Conservation (phyloP, 2,888 invertebrate species). For the Autographa pulchrina region DNA sequence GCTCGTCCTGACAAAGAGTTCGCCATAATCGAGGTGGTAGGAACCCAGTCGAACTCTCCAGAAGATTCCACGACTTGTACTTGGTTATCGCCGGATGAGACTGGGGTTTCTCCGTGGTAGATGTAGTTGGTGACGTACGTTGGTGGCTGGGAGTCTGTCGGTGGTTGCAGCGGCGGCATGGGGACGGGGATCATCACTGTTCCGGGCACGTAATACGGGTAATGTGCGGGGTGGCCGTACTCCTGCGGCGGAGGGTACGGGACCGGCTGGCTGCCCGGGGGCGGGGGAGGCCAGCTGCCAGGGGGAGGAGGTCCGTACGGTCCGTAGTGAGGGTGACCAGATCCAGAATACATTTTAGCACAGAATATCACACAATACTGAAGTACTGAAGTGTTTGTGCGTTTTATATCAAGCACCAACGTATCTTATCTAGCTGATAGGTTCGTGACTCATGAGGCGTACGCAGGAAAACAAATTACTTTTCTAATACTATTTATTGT, state of each 20-base stretch:
- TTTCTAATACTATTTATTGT: conserved; percentile 50
- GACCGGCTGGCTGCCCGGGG: conserved; percentile 29
- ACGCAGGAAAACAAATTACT: conserved; percentile 44
- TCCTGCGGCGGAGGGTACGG: conserved; percentile 68
- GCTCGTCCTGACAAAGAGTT: conserved; percentile 77
- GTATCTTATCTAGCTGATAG: conserved; percentile 64
- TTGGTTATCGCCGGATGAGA: conserved; percentile 59
- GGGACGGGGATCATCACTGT: conserved; percentile 81
- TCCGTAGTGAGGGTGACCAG: conserved; percentile 48
- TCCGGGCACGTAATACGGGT: conserved; percentile 80
- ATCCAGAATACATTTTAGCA: conserved; percentile 71
- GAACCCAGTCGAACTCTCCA: conserved; percentile 84
- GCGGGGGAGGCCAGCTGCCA: conserved; percentile 46
- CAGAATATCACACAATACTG: conserved; percentile 48
- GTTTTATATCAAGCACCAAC: conserved; percentile 53
- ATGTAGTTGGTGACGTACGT: conserved; percentile 85
- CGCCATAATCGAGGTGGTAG: conserved; percentile 79
- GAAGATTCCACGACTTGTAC: conserved; percentile 77
- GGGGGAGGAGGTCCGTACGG: conserved; percentile 69
- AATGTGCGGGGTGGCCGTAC: conserved; percentile 47
- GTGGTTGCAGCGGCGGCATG: conserved; percentile 60
- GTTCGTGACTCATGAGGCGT: conserved; percentile 41
- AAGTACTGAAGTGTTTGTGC: conserved; percentile 11
- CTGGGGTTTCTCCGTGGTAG: conserved; percentile 77
- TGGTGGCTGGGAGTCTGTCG: conserved; percentile 50